These are phyloP conservation scores for Nudaria mundana DNA, from an alignment of 2,888 invertebrate species.

Conservation along the genomic window DNA sequence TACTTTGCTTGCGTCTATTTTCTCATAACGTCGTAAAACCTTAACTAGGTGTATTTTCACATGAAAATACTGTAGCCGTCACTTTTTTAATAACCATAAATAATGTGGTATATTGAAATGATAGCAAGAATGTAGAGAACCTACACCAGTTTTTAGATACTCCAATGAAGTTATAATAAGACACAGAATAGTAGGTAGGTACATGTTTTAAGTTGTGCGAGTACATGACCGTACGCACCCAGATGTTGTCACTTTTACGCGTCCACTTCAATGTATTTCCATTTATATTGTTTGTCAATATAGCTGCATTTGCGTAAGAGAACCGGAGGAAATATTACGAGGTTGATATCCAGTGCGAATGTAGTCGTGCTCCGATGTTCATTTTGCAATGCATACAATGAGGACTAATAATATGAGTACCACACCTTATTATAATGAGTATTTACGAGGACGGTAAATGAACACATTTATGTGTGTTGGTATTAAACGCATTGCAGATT, in stretches of 20 bases:
- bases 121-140: neutral
- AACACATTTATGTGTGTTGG: conserved; percentile 61
- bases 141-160: too few relatives aligned
- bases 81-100: conserved; percentile 21
- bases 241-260: conserved; percentile 58
- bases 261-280: conserved; percentile 61
- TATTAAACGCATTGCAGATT: conserved; percentile 55
- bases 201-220: conserved; percentile 11
- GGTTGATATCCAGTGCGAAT: conserved; percentile 48
- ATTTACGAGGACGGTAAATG: conserved; percentile 68
- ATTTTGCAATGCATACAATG: conserved; percentile 69
- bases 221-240: conserved; percentile 36
- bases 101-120: conserved; percentile 8
- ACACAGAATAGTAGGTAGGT: too few relatives aligned
- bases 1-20: too few relatives aligned
- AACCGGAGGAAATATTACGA: conserved; percentile 56
- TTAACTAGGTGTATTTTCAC: conserved; percentile 11
- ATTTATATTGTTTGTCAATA: conserved; percentile 70
- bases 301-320: conserved; percentile 62
- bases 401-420: conserved; percentile 48
- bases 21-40: neutral
- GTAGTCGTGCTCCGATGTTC: conserved; percentile 44
- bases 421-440: conserved; percentile 67
- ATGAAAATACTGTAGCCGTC: conserved; percentile 15
- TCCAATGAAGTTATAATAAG: too few relatives aligned